Evolutionary conservation across 2,113 vertebrate genomes (phyloP).

Genomic region (Chionodraco myersi): DNA sequence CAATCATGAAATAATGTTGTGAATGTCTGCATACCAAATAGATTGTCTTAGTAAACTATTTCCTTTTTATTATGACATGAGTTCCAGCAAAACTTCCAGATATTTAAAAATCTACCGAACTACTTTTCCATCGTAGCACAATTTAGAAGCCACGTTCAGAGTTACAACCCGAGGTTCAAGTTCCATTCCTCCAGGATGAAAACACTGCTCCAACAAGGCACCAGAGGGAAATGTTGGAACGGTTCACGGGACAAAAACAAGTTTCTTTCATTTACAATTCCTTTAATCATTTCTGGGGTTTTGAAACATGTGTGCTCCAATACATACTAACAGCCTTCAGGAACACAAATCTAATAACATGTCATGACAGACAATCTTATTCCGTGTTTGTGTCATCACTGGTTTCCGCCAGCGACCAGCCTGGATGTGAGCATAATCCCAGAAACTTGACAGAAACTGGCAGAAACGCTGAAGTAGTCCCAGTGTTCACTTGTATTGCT

Average conservation of each 20-base stretch:
- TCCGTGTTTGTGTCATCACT: not conserved
- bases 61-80: not conserved
- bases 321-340: not conserved
- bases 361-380: not conserved
- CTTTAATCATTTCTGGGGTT: conserved; percentile 36
- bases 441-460: conserved; percentile 15
- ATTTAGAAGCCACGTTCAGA: not conserved
- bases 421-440: not conserved
- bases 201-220: conserved; percentile 21
- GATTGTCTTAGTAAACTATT: not conserved
- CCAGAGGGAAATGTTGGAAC: conserved; percentile 26
- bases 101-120: not conserved
- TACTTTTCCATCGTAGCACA: conserved; percentile 10
- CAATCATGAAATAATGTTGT: not conserved
- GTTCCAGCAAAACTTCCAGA: not conserved
- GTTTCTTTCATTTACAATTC: conserved; percentile 2
- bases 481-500: not conserved
- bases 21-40: not conserved
- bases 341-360: not conserved
- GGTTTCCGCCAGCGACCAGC: not conserved
- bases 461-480: not conserved
- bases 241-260: not conserved
- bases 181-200: conserved; percentile 54
- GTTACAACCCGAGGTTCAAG: not conserved
- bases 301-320: not conserved